Evolutionary conservation across 2,113 vertebrate species (phyloP).

Genomic region (Paracanthobrama guichenoti): DNA sequence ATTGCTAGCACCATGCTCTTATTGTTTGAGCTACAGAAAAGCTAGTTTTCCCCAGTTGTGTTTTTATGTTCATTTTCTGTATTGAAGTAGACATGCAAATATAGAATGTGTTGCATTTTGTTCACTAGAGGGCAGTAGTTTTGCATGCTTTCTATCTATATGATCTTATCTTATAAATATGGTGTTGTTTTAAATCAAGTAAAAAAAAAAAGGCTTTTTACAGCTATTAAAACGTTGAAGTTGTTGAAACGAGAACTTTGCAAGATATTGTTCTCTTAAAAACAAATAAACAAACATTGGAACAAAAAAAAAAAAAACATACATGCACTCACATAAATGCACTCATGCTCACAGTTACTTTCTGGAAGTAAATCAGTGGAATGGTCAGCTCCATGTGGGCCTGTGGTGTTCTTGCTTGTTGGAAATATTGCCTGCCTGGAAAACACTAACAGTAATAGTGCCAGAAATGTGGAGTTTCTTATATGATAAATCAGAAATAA

Average conservation of each 20-base stretch:
- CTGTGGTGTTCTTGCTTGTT: background rate
- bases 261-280: background rate
- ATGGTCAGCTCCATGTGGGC: background rate
- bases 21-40: too few relatives aligned
- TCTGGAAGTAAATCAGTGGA: background rate
- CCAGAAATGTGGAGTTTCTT: background rate
- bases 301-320: too few relatives aligned
- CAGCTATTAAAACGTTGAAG: background rate
- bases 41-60: background rate
- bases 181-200: background rate
- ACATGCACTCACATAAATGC: background rate
- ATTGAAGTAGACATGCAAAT: background rate
- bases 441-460: background rate
- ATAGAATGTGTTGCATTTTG: background rate
- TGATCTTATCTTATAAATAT: background rate
- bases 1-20: too few relatives aligned
- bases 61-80: background rate
- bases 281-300: background rate
- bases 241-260: background rate
- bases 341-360: background rate
- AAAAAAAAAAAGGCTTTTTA: background rate
- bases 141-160: constrained; percentile 38
- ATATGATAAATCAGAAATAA: background rate
- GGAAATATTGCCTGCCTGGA: background rate
- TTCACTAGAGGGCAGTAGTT: constrained; percentile 70